A percentile compares a stretch with the other conserved stretches of the same genome.
These are phyloP conservation scores for Micoletzkya japonica DNA, from an alignment of 2,888 invertebrate species.

Conservation along the genomic window DNA sequence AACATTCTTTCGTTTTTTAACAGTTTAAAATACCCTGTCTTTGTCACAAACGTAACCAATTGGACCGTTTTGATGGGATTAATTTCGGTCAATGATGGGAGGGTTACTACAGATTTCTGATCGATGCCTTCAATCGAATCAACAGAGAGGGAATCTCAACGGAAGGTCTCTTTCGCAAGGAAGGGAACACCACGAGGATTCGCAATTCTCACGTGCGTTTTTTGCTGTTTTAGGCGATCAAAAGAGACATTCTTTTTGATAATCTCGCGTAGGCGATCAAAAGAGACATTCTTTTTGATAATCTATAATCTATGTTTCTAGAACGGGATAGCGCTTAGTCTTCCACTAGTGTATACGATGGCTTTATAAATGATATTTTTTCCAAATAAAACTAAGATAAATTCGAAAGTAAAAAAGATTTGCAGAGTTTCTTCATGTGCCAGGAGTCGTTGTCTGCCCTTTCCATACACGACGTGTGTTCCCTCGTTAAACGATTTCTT, in stretches of 20 bases:
- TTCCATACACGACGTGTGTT: constrained; percentile 43
- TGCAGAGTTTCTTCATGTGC: constrained; percentile 23
- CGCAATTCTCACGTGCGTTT: constrained; percentile 21
- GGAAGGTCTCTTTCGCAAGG: constrained; percentile 54
- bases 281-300: too few species aligned
- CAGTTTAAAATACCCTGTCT: too few species aligned
- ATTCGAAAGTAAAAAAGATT: constrained; percentile 1
- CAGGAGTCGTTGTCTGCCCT: neutral
- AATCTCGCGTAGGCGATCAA: too few species aligned
- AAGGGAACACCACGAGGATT: constrained; percentile 43
- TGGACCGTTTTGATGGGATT: neutral
- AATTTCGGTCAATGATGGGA: neutral
- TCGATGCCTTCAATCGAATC: constrained; percentile 49
- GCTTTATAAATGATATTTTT: too few species aligned
- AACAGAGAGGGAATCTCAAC: constrained; percentile 34
- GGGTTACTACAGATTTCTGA: constrained; percentile 40
- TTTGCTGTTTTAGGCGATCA: constrained; percentile 20
- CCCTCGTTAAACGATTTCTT: constrained; percentile 51
- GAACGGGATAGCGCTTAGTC: too few species aligned
- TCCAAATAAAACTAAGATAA: constrained; percentile 27
- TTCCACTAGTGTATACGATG: too few species aligned
- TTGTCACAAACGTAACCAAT: neutral
- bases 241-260: too few species aligned
- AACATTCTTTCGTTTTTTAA: too few species aligned
- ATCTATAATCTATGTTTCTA: too few species aligned